These are phyloP conservation scores for Datnioides undecimradiatus DNA, from an alignment of 2,113 vertebrate species.

Conservation along the genomic window DNA sequence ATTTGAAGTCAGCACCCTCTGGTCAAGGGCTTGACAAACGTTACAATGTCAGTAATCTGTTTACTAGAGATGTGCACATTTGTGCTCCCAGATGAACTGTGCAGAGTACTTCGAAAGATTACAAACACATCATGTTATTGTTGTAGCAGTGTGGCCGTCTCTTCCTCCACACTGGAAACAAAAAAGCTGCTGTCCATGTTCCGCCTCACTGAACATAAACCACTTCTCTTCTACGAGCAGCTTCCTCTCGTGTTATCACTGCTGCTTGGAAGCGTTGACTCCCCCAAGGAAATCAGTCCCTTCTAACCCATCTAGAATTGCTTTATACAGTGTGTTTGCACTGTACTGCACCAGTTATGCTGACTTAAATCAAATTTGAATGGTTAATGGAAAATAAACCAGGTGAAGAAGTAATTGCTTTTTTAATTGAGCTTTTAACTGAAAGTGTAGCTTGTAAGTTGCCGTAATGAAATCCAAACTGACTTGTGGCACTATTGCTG, in stretches of 20 bases:
- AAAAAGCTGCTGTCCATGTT: slow-evolving; percentile 64
- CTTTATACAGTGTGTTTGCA: background rate
- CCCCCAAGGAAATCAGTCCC: slow-evolving; percentile 42
- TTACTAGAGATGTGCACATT: slow-evolving; percentile 36
- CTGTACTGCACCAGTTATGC: background rate
- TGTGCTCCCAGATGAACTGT: slow-evolving; percentile 27
- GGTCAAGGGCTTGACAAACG: slow-evolving; percentile 9
- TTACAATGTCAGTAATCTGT: slow-evolving; percentile 35
- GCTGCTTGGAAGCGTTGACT: slow-evolving; percentile 42
- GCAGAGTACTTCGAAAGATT: slow-evolving; percentile 48
- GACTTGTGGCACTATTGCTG: background rate
- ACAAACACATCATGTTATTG: slow-evolving; percentile 68
- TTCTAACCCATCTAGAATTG: background rate
- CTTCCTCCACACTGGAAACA: slow-evolving; percentile 70
- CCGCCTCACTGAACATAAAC: slow-evolving; percentile 59
- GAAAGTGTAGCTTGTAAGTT: background rate
- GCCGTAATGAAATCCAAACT: background rate
- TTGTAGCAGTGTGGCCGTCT: slow-evolving; percentile 38
- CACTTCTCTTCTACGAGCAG: slow-evolving; percentile 31
- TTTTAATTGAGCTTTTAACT: background rate
- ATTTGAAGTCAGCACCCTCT: background rate
- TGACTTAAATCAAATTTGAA: background rate
- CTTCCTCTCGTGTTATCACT: slow-evolving; percentile 56
- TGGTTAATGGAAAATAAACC: background rate
- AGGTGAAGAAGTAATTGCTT: too few relatives aligned